Conservation (phyloP, 2,888 invertebrate species). For the Blera fallax region DNA sequence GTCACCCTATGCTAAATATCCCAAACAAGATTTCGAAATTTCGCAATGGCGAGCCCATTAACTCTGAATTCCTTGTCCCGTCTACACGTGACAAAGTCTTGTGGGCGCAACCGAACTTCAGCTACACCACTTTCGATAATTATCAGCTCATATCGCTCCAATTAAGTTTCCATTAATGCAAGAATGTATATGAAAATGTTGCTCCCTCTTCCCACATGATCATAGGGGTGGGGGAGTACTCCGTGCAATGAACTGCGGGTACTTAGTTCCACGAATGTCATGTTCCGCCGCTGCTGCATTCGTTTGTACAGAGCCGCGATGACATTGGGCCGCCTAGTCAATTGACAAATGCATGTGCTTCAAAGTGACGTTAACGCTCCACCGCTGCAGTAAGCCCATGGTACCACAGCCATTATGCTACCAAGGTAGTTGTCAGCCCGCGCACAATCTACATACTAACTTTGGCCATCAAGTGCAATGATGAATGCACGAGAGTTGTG, state of each 20-base stretch:
- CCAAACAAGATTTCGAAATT: conserved; percentile 27
- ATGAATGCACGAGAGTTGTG: conserved; percentile 34
- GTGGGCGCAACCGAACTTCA: conserved; percentile 25
- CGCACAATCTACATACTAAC: conserved; percentile 29
- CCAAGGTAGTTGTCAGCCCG: conserved; percentile 52
- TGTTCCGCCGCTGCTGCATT: neutral
- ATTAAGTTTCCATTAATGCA: conserved; percentile 75
- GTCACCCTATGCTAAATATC: neutral
- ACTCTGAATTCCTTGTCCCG: neutral
- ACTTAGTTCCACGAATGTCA: conserved; percentile 34
- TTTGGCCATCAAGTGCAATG: conserved; percentile 52
- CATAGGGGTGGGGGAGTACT: neutral
- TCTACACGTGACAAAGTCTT: conserved; percentile 16
- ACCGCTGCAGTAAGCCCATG: conserved; percentile 16
- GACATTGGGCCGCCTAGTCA: conserved; percentile 56
- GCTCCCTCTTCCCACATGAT: neutral
- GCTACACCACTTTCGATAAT: conserved; percentile 76
- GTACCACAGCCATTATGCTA: conserved; percentile 49
- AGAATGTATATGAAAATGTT: conserved; percentile 17
- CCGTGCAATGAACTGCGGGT: conserved; percentile 52
- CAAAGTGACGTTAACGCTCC: conserved; percentile 41
- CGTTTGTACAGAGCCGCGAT: conserved; percentile 8
- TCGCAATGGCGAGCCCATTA: conserved; percentile 17
- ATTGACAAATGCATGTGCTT: conserved; percentile 61
- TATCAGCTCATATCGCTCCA: conserved; percentile 79